These are phyloP conservation scores for Trididemnum clinides DNA, from an alignment of 23 tunicate species.

Conservation along the genomic window DNA sequence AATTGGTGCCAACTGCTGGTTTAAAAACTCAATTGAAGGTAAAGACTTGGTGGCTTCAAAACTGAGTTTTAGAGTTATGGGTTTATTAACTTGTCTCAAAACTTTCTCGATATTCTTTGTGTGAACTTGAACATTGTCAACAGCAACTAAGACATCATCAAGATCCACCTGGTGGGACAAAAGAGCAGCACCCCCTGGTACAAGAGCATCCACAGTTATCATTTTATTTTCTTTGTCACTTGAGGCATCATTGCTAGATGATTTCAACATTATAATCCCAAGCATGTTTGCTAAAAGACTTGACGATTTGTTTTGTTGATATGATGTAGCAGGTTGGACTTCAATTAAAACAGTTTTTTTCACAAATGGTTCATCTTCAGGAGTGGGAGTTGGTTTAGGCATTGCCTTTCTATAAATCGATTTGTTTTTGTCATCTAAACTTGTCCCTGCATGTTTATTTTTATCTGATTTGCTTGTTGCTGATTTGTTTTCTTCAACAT, in stretches of 20 bases:
- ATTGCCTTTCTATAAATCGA: slow-evolving; percentile 2
- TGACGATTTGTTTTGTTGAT: slow-evolving; percentile 1
- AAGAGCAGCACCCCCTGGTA: slow-evolving; percentile 63
- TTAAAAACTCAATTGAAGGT: background rate
- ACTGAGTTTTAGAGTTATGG: slow-evolving; percentile 40
- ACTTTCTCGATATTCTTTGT: slow-evolving; percentile 57
- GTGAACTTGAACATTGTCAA: slow-evolving; percentile 53
- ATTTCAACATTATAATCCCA: slow-evolving; percentile 42
- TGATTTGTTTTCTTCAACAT: slow-evolving; percentile 25
- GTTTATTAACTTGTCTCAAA: slow-evolving; percentile 35
- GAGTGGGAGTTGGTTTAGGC: background rate
- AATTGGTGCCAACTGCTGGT: background rate
- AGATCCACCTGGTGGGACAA: slow-evolving; percentile 41
- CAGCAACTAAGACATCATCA: slow-evolving; percentile 64
- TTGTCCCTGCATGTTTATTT: background rate
- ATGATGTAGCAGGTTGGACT: slow-evolving; percentile 45
- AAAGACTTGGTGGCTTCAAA: background rate
- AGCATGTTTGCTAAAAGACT: slow-evolving; percentile 56
- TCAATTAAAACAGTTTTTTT: slow-evolving; percentile 39
- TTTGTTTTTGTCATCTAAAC: background rate
- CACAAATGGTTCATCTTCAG: background rate
- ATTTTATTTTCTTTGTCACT: background rate
- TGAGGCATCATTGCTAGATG: background rate
- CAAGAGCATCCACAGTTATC: slow-evolving; percentile 52
- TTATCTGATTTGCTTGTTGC: background rate